Evolutionary conservation across 2,113 vertebrate genomes (phyloP).

Genomic region (Oxyruncus cristatus): DNA sequence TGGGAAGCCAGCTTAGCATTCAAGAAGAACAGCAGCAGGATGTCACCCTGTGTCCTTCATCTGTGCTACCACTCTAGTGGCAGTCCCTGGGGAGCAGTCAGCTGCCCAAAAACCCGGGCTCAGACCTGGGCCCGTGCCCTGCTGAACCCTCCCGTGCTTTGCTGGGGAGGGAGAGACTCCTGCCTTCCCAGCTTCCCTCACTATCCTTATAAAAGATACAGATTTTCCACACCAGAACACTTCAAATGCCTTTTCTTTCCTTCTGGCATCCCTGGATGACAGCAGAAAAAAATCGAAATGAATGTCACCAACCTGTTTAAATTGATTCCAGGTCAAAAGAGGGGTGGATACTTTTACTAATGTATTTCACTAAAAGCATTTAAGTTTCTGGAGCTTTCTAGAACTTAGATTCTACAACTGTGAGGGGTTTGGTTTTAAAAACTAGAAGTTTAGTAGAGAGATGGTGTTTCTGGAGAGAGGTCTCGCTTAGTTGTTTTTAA

Average conservation of each 20-base stretch:
- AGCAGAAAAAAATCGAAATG: not conserved
- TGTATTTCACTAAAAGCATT: not conserved
- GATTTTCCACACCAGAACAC: not conserved
- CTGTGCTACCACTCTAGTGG: not conserved
- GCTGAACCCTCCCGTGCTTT: fast-evolving
- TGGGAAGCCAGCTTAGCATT: not conserved
- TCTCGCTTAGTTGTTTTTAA: not conserved
- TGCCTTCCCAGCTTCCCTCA: not conserved
- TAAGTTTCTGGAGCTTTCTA: not conserved
- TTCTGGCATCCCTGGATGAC: not conserved
- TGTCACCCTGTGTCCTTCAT: not conserved
- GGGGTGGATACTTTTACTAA: not conserved
- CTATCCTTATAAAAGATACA: fast-evolving
- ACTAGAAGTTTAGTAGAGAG: not conserved
- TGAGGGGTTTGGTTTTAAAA: not conserved
- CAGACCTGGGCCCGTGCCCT: not conserved
- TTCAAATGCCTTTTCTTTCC: not conserved
- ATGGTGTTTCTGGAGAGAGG: not conserved
- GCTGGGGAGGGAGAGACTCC: not conserved
- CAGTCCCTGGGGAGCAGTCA: not conserved
- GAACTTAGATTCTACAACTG: not conserved
- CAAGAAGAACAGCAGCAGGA: not conserved
- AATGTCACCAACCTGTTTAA: not conserved
- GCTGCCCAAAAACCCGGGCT: not conserved
- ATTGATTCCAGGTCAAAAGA: not conserved